Conservation (phyloP, 2,113 vertebrate genomes). For the Prionailurus viverrinus region DNA sequence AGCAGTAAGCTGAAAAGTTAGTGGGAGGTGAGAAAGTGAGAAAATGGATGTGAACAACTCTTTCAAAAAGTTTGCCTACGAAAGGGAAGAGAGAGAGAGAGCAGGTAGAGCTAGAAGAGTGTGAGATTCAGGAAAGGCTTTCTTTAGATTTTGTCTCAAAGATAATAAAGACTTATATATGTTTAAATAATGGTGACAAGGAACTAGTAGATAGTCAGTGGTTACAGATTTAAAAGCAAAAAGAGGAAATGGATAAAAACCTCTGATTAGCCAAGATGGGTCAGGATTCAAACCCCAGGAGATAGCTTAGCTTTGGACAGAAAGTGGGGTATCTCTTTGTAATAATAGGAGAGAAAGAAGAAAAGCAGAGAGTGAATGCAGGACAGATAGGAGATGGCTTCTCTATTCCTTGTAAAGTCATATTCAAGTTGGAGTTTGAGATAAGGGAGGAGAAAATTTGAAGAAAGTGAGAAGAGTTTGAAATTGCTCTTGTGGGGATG, state of each 20-base stretch:
- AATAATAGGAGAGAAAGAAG: background rate
- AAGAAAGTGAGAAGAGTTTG: background rate
- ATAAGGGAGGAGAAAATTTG: background rate
- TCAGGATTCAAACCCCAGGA: background rate
- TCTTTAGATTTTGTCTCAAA: conserved; percentile 13
- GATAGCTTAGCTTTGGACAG: background rate
- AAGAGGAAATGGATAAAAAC: background rate
- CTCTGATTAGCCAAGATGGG: background rate
- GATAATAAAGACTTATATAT: background rate
- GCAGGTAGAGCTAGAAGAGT: background rate
- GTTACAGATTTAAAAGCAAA: background rate
- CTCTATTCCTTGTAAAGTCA: background rate
- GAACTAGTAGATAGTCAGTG: background rate
- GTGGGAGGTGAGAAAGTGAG: background rate
- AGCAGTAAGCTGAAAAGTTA: background rate
- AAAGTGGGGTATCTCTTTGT: background rate
- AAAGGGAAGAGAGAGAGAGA: background rate
- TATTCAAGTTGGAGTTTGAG: background rate
- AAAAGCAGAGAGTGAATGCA: background rate
- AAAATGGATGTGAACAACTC: background rate
- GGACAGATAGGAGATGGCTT: background rate
- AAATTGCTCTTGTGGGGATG: background rate
- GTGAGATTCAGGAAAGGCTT: background rate
- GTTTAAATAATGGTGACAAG: background rate
- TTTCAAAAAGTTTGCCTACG: background rate